These are phyloP conservation scores for Erebia epiphron DNA, from an alignment of 2,888 invertebrate species.

Conservation along the genomic window DNA sequence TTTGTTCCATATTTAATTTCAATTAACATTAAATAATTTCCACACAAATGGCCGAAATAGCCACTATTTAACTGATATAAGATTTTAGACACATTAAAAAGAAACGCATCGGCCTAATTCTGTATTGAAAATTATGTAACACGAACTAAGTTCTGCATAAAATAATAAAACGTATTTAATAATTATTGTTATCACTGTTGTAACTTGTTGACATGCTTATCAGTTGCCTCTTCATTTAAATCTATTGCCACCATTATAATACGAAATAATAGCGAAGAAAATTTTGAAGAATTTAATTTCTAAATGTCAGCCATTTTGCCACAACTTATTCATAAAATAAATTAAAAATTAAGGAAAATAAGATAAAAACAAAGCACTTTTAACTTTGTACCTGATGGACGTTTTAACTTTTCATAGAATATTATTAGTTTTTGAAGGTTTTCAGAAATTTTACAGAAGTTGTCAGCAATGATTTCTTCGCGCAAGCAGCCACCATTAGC, in stretches of 20 bases:
- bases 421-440: slow-evolving; percentile 66
- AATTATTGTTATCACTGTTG: slow-evolving; percentile 12
- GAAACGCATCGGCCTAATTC: background rate
- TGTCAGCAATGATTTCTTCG: slow-evolving; percentile 76
- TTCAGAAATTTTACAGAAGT: slow-evolving; percentile 63
- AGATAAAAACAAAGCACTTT: slow-evolving; percentile 10
- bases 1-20: no score
- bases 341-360: slow-evolving; percentile 10
- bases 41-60: background rate
- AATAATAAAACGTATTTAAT: background rate
- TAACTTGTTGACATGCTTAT: slow-evolving; percentile 51
- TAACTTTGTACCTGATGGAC: slow-evolving; percentile 52
- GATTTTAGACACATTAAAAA: background rate
- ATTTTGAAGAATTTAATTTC: background rate
- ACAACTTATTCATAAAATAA: slow-evolving; percentile 3
- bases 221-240: slow-evolving; percentile 47
- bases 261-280: slow-evolving; percentile 8
- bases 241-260: slow-evolving; percentile 53
- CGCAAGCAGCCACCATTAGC: slow-evolving; percentile 78
- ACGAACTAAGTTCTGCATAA: background rate
- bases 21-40: no score
- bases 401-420: slow-evolving; percentile 42
- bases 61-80: background rate
- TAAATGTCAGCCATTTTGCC: slow-evolving; percentile 42
- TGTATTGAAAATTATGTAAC: slow-evolving; percentile 12